Evolutionary conservation across 2,888 invertebrate genomes (phyloP), one percentile per base, ranked within the genome.

Genomic region (Phrixothrix hirtus): DNA sequence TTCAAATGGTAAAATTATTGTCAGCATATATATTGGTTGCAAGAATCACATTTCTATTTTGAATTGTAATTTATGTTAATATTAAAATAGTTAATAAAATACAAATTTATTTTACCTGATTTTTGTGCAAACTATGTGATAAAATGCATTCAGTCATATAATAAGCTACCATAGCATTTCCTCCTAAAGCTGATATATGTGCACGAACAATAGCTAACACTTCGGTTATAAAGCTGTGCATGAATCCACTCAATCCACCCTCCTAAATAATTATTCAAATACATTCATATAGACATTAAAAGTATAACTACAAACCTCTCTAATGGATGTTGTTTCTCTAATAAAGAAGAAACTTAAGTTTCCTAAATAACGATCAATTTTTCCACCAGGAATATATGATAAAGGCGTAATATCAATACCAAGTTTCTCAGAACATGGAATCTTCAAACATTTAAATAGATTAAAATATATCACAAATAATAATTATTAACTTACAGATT

Each of bases 281-380:
- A 30, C 9, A 32, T 39, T 26, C 4, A 11, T 13, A 11, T 1
- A 1, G 9, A 42, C 26, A 46, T 15, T 48, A 38, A 30, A 49
- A 34, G 38, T 16, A 30, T 17, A 11, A 25, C 9, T 25, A 58
- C 55, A 61, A 71, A 82, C 82, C 75, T 97, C 96, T 58, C 95
- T 77, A 51, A 96, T 88, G 7, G 92, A 90, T 0, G 93, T 95
- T 55, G 92, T 94, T 76, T 98, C 97, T 14, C 97, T 79, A 57
- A 98, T 96, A 71, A 97, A 95, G 77, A 96, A 92, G 75, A 96
- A 92, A 69, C 96, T 90, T 57, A 95, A 77, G 72, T 94, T 90
- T 58, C 97, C 95, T 66, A 96, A 79, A 69, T 95, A 90, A 59
- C 88, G 83, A 61, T 89, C 87, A 52, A 89, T 86, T 64, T 81